Evolutionary conservation across 2,888 invertebrate species (phyloP).

Genomic region (Ophion obscuratus): DNA sequence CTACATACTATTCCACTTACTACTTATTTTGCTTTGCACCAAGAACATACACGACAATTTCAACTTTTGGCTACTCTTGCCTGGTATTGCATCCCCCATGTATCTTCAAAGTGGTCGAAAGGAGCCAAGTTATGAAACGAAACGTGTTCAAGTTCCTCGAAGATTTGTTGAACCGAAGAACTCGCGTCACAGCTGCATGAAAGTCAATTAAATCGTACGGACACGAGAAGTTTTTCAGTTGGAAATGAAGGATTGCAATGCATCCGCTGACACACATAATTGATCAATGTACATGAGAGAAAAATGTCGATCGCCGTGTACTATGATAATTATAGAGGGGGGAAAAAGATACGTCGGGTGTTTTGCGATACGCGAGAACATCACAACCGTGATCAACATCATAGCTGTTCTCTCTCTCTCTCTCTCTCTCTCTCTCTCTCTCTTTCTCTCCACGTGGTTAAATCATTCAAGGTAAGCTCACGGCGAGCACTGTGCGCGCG

Average conservation of each 20-base stretch:
- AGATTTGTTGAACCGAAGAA: too few relatives aligned
- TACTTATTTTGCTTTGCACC: not conserved
- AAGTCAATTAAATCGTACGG: not conserved
- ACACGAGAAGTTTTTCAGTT: not conserved
- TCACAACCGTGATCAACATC: constrained; percentile 12
- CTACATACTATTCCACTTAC: not conserved
- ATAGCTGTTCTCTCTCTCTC: not conserved
- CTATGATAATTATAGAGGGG: not conserved
- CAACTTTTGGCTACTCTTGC: not conserved
- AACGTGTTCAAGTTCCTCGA: too few relatives aligned
- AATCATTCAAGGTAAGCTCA: constrained; percentile 58
- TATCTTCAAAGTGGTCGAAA: not conserved
- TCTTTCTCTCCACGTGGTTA: constrained; percentile 33
- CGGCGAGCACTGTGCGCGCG: constrained; percentile 11
- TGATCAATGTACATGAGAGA: not conserved
- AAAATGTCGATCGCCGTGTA: not conserved
- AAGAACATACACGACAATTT: not conserved
- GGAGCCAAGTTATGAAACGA: not conserved
- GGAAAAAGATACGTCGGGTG: not conserved
- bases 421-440: constrained; percentile 2
- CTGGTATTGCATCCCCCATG: not conserved
- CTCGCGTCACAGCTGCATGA: not conserved
- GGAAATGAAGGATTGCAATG: not conserved
- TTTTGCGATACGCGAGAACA: constrained; percentile 25
- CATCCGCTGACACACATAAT: not conserved